Conservation (phyloP, 2,113 vertebrate species). For the Dissostichus mawsoni region DNA sequence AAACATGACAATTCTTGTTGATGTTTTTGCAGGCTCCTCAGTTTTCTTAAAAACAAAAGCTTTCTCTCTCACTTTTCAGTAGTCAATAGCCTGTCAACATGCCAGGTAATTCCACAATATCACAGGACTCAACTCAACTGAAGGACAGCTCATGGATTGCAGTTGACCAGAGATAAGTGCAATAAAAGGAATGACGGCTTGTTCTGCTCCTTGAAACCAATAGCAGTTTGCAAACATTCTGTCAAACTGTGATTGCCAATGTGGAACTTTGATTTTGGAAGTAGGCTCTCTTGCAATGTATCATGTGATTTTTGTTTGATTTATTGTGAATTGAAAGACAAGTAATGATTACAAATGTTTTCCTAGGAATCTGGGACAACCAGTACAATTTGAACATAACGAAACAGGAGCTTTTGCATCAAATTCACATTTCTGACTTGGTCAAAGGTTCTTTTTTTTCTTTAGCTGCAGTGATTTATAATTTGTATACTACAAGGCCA, state of each 20-base stretch:
- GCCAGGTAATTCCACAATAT: neutral
- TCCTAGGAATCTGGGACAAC: conserved; percentile 32
- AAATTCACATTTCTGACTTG: conserved; percentile 26
- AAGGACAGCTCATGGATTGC: conserved; percentile 11
- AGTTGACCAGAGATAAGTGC: conserved; percentile 14
- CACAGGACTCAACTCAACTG: conserved; percentile 12
- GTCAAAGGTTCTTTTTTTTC: conserved; percentile 28
- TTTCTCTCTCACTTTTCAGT: neutral
- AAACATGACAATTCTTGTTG: neutral
- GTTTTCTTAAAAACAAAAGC: neutral
- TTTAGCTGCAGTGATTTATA: conserved; percentile 3
- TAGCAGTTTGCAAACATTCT: conserved; percentile 21
- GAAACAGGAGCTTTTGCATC: conserved; percentile 50
- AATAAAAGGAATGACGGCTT: conserved; percentile 31
- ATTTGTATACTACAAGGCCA: conserved; percentile 7
- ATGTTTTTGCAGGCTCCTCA: conserved; percentile 5
- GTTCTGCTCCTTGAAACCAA: conserved; percentile 38
- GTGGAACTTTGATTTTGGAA: conserved; percentile 30
- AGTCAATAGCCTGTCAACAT: conserved; percentile 15
- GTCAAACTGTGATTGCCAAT: conserved; percentile 18
- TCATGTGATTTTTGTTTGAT: conserved; percentile 60
- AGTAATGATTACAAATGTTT: conserved; percentile 51
- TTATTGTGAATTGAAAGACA: conserved; percentile 59
- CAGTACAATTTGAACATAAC: conserved; percentile 33
- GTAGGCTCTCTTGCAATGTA: conserved; percentile 18